Conservation (phyloP, 2,888 invertebrate genomes). For the Eledone cirrhosa region DNA sequence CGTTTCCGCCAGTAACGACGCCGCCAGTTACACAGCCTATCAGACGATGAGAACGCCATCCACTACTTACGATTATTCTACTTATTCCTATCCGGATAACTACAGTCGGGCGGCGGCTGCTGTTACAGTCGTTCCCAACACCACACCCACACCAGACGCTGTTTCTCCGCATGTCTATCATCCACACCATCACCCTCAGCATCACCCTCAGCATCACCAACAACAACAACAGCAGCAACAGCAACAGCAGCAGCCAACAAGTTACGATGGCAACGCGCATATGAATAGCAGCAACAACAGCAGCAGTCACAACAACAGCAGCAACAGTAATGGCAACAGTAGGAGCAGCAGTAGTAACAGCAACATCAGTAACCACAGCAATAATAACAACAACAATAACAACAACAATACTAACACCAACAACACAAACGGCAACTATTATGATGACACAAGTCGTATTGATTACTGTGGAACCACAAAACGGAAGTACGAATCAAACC, state of each 20-base stretch:
- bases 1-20: background rate
- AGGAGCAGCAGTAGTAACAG: background rate
- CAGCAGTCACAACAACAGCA: background rate
- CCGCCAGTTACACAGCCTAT: background rate
- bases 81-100: background rate
- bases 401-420: background rate
- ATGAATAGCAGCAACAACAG: background rate
- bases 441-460: background rate
- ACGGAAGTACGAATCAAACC: conserved; percentile 18
- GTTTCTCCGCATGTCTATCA: background rate
- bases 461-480: background rate
- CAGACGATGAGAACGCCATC: background rate
- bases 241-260: too few relatives aligned
- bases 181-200: conserved; percentile 10
- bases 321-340: background rate
- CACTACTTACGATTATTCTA: background rate
- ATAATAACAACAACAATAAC: background rate
- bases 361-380: background rate
- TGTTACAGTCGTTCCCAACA: background rate
- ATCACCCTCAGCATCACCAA: too few relatives aligned
- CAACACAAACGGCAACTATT: background rate
- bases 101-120: background rate
- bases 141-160: background rate
- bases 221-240: too few relatives aligned
- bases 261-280: background rate